Base-by-base conservation (phyloP, 53 echinoderm and acorn worm species). In the Arbacia lixula region DNA sequence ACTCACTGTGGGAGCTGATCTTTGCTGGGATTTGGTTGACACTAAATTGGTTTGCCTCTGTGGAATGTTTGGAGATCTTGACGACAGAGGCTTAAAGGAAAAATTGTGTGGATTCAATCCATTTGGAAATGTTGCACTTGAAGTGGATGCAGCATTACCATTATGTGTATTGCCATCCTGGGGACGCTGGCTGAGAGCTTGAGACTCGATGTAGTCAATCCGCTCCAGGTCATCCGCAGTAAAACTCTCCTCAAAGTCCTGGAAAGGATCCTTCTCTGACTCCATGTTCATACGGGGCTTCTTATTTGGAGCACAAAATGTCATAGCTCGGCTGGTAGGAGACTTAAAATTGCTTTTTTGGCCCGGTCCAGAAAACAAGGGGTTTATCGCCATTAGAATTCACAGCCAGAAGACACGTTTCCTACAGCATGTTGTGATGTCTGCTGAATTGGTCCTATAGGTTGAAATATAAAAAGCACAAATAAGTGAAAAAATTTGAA, bases 161-260 rank as follows among this genome's bases (percentile, higher is more conserved):
- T 17, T 42, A 21, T 50, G 65, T 30, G 40, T 29, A 30, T 0
- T 39, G 33, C 52, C 16, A 43, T 28, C 46, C 58, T 8, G 10
- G 39, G 87, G 69, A 37, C 60, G 66, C 66, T 95, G 95, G 56
- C 85, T 92, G 36, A 92, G 49, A 6, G 94, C 94, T 46, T 99
- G 99, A 3, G 99, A 94, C 33, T 92, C 94, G 3, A 95, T 88
- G 36, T 85, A 39, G 37, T 99, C 99, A 68, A 90, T 84, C 1
- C 86, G 68, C 24, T 80, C 72, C 42, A 99, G 61, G 36, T 99
- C 99, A 62, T 92, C 99, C 60, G 93, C 92, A 11, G 93, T 93
- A 40, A 99, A 92, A 53, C 73, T 90, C 2, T 99, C 92, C 58
- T 89, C 95, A 87, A 93, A 93, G 24, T 95, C 99, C 8, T 91